A percentile compares a stretch with the other conserved stretches of the same genome.
Evolutionary conservation across 2,888 invertebrate species (phyloP).

Genomic region (Muscina levida): DNA sequence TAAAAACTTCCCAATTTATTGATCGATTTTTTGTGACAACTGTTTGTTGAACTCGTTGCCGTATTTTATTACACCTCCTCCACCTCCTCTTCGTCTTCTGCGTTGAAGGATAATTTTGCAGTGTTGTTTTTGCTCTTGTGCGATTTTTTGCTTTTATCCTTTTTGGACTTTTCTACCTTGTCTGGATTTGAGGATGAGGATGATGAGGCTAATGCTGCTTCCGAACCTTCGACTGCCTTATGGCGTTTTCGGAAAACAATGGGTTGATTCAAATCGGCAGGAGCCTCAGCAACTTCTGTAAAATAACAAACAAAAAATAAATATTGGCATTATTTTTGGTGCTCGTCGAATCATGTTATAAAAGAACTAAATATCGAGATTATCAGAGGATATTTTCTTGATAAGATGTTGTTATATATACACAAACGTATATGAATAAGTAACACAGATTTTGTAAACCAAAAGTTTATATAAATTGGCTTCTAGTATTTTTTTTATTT

Average conservation of each 20-base stretch:
- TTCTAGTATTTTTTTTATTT: too few relatives aligned
- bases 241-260: conserved; percentile 81
- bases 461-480: too few relatives aligned
- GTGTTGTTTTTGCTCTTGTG: conserved; percentile 65
- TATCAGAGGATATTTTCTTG: too few relatives aligned
- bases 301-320: conserved; percentile 63
- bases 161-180: conserved; percentile 62
- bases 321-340: background rate
- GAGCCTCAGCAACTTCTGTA: conserved; percentile 82
- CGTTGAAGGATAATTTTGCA: conserved; percentile 81
- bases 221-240: conserved; percentile 36
- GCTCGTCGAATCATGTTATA: too few relatives aligned
- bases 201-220: conserved; percentile 3
- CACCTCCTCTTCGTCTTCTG: conserved; percentile 80
- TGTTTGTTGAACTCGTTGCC: conserved; percentile 22
- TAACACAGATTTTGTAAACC: too few relatives aligned
- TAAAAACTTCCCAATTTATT: conserved; percentile 38
- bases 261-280: conserved; percentile 83
- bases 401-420: too few relatives aligned
- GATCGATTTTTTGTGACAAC: conserved; percentile 39
- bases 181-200: conserved; percentile 53
- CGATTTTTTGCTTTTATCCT: conserved; percentile 69
- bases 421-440: too few relatives aligned
- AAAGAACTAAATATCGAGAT: too few relatives aligned
- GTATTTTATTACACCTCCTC: conserved; percentile 59